A percentile compares a stretch with the other conserved stretches of the same genome.
Evolutionary conservation across 2,113 vertebrate species (phyloP).

Genomic region (Leucosticte australis): DNA sequence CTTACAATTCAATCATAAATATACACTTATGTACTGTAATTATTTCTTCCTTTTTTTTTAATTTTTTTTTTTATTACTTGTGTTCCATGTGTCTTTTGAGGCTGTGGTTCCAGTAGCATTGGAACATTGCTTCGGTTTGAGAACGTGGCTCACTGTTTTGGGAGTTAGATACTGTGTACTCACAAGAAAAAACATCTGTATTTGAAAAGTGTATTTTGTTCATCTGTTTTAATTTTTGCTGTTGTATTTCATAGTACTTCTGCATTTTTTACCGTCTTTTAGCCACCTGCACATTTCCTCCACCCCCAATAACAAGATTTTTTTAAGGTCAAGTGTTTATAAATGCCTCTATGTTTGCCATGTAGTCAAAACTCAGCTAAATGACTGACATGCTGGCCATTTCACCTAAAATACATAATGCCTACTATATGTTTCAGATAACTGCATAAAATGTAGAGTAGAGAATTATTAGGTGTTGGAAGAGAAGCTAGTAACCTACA

Average conservation of each 20-base stretch:
- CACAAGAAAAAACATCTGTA: neutral
- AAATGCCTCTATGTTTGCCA: neutral
- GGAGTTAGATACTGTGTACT: accelerated
- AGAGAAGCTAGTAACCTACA: neutral
- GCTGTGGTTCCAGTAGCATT: neutral
- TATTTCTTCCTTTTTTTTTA: neutral
- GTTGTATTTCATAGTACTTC: neutral
- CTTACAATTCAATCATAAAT: neutral
- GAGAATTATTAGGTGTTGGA: neutral
- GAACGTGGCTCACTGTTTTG: neutral
- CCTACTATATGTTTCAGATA: neutral
- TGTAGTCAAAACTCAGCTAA: neutral
- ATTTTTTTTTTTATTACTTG: neutral
- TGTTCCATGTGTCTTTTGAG: neutral
- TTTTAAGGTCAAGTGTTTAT: neutral
- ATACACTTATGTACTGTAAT: neutral
- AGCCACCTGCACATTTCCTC: neutral
- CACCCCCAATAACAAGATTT: neutral
- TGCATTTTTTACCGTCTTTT: neutral
- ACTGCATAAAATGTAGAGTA: neutral
- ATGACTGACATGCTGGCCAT: neutral
- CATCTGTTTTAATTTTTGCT: neutral
- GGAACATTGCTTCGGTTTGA: neutral
- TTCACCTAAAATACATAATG: neutral
- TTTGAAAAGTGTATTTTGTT: neutral